Conservation (phyloP, 2,113 vertebrate species). For the Lasiurus cinereus region DNA sequence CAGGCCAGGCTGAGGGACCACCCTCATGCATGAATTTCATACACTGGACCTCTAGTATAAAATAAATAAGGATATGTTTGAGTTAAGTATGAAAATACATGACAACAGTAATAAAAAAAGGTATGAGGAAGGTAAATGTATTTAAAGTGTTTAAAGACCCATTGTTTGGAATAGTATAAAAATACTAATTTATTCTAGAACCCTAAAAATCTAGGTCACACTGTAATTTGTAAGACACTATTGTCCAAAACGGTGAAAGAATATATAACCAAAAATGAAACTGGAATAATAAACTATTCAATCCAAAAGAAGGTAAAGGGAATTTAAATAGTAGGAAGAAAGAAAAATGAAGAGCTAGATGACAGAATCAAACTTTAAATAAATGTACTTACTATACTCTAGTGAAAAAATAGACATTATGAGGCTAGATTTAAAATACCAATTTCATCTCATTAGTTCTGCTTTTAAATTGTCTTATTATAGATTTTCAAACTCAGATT, state of each 20-base stretch:
- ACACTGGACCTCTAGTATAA: neutral
- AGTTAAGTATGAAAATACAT: neutral
- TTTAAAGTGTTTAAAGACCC: neutral
- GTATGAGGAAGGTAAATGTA: neutral
- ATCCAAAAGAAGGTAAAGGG: neutral
- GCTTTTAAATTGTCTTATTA: neutral
- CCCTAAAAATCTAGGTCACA: neutral
- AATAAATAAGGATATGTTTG: neutral
- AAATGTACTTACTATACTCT: neutral
- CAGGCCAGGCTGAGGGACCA: too few species aligned
- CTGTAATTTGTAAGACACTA: neutral
- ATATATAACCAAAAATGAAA: neutral
- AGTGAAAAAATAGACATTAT: neutral
- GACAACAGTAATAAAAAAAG: neutral
- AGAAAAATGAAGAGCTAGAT: neutral
- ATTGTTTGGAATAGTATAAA: neutral
- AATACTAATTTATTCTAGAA: neutral
- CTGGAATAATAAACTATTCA: neutral
- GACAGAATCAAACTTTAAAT: neutral
- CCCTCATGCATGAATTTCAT: too few species aligned
- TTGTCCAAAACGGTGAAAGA: neutral
- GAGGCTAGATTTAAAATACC: neutral
- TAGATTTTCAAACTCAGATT: neutral
- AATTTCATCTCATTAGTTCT: conserved; percentile 4
- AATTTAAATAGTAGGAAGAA: neutral